These are phyloP conservation scores for Nephrotoma guestfalica DNA, from an alignment of 2,888 invertebrate species.

Conservation along the genomic window DNA sequence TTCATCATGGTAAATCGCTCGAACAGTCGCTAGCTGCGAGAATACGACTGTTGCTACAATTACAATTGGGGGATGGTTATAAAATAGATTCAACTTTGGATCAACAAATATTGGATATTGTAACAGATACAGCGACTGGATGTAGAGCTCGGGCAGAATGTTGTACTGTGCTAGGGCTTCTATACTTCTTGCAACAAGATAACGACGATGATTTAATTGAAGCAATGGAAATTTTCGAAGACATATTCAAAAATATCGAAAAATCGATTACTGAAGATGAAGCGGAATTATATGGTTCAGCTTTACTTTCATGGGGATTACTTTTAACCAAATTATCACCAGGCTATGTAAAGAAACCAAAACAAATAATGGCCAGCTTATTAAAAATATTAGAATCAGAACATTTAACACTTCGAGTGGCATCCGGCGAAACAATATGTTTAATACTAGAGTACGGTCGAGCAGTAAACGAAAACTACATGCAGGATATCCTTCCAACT, in stretches of 20 bases:
- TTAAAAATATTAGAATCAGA: not conserved
- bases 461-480: not conserved
- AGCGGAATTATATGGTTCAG: not conserved
- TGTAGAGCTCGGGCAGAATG: not conserved
- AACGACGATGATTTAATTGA: not conserved
- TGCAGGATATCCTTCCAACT: not conserved
- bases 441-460: not conserved
- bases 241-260: not conserved
- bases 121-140: not conserved
- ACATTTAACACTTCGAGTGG: not conserved
- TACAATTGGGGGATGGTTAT: not conserved
- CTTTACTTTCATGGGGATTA: not conserved
- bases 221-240: not conserved
- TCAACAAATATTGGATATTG: not conserved
- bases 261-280: not conserved
- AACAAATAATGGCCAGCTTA: not conserved
- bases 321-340: not conserved
- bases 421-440: not conserved
- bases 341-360: not conserved
- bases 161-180: not conserved
- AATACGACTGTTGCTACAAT: not conserved
- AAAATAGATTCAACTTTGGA: not conserved
- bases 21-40: not conserved
- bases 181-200: not conserved
- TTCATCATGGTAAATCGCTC: not conserved